Conservation (phyloP, 2,113 vertebrate species). For the Ophthalmolycus amberensis region DNA sequence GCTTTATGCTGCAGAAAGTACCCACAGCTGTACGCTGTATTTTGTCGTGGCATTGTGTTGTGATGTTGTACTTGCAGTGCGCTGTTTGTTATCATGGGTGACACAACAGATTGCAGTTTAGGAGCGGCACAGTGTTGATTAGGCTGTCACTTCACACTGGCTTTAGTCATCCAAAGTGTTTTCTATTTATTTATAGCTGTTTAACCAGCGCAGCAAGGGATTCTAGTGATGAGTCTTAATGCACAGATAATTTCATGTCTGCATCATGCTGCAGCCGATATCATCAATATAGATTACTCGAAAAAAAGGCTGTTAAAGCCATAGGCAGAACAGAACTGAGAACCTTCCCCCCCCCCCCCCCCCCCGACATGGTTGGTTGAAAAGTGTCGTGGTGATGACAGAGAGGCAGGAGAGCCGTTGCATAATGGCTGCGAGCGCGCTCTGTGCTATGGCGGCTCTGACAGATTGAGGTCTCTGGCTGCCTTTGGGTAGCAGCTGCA, state of each 20-base stretch:
- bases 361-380: slow-evolving; percentile 19
- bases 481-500: slow-evolving; percentile 76
- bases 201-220: background rate
- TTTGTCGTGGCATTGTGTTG: background rate
- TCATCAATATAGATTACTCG: slow-evolving; percentile 11
- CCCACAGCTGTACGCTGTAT: background rate
- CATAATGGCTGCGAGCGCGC: slow-evolving; percentile 51
- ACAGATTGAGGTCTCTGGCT: slow-evolving; percentile 83
- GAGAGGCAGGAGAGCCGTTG: slow-evolving; percentile 40
- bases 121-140: slow-evolving; percentile 38
- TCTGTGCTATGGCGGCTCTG: slow-evolving; percentile 47
- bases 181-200: slow-evolving; percentile 20
- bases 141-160: slow-evolving; percentile 35
- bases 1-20: background rate
- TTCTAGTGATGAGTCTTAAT: slow-evolving; percentile 3
- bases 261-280: background rate
- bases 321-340: background rate
- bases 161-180: slow-evolving; percentile 1
- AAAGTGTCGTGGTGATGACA: slow-evolving; percentile 39
- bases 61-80: background rate
- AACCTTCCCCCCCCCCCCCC: background rate
- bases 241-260: slow-evolving; percentile 20
- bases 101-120: slow-evolving; percentile 31
- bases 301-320: slow-evolving; percentile 10
- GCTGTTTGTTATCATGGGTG: slow-evolving; percentile 12